Evolutionary conservation across 2,888 invertebrate genomes (phyloP), one percentile per base, ranked within the genome.

Genomic region (Deilephila elpenor): DNA sequence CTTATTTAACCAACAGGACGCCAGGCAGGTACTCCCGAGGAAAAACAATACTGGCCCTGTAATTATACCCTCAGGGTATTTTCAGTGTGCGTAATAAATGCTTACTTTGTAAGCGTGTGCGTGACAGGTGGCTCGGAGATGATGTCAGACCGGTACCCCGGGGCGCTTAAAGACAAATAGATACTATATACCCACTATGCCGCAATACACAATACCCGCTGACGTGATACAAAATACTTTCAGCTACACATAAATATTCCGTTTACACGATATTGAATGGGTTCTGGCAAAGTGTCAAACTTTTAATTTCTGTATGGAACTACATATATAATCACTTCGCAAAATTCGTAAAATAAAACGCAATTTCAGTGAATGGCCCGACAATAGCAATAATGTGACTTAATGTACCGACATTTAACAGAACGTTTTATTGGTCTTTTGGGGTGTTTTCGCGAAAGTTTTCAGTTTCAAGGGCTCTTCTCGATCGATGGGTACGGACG

Each of bases 371-470:
- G 17, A 51, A 67, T 67, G 25, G 25, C 14, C 72, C 74, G 76
- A 78, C 76, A 78, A 77, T 75, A 70, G 64, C 76, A 61, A 77
- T 77, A 74, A 76, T 76, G 76, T 78, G 78, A 77, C 77, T 79
- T 75, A 76, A 67, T 72, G 73, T 78, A 76, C 76, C 75, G 73
- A 77, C 74, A 78, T 83, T 82, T 76, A 79, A 74, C 76, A 78
- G 80, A 84, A 75, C 80, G 78, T 77, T 84, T 84, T 84, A 85
- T 84, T 78, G 75, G 78, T 80, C 82, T 82, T 82, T 78, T 75
- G 82, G 82, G 79, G 73, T 79, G 77, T 78, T 79, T 83, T 79
- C 78, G 76, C 72, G 77, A 82, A 84, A 78, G 79, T 85, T 83
- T 77, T 81, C 79, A 80, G 17, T 83, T 85, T 83, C 80, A 81